Percentiles rank a stretch among this genome's conserved stretches.
Evolutionary conservation across 1,140 invertebrate genomes (phyloP).

Genomic region (Gonioctena quinquepunctata): DNA sequence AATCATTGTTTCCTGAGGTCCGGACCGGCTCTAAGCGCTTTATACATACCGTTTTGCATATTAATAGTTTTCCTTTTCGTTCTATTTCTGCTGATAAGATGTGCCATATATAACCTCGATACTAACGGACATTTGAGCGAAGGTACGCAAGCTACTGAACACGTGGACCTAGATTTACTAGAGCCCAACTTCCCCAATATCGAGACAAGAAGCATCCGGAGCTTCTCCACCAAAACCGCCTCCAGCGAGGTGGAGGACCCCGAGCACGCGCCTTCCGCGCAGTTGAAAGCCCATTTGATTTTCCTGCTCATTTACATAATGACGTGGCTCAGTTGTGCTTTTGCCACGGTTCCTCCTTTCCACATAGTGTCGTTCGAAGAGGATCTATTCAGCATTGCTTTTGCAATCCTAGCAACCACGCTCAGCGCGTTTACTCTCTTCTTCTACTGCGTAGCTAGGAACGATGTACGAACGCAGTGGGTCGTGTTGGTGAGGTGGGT

Average conservation of each 20-base stretch:
- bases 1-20: conserved; percentile 82
- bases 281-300: conserved; percentile 78
- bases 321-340: conserved; percentile 74
- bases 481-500: conserved; percentile 64
- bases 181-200: conserved; percentile 64
- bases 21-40: conserved; percentile 76
- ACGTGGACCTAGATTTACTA: conserved; percentile 77
- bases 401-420: conserved; percentile 70
- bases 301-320: conserved; percentile 76
- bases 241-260: conserved; percentile 77
- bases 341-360: conserved; percentile 69
- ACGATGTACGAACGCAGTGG: conserved; percentile 80
- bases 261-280: conserved; percentile 79
- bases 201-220: conserved; percentile 65
- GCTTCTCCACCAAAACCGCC: conserved; percentile 64
- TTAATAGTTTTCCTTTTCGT: conserved; percentile 74
- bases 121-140: conserved; percentile 74
- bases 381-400: conserved; percentile 77
- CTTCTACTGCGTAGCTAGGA: conserved; percentile 83
- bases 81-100: conserved; percentile 76
- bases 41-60: conserved; percentile 77
- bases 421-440: conserved; percentile 83
- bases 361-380: conserved; percentile 70
- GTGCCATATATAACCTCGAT: conserved; percentile 70
- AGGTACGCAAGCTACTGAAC: conserved; percentile 80